These are phyloP conservation scores for Tromatobia lineatoria DNA, from an alignment of 2,888 invertebrate species.

Conservation along the genomic window DNA sequence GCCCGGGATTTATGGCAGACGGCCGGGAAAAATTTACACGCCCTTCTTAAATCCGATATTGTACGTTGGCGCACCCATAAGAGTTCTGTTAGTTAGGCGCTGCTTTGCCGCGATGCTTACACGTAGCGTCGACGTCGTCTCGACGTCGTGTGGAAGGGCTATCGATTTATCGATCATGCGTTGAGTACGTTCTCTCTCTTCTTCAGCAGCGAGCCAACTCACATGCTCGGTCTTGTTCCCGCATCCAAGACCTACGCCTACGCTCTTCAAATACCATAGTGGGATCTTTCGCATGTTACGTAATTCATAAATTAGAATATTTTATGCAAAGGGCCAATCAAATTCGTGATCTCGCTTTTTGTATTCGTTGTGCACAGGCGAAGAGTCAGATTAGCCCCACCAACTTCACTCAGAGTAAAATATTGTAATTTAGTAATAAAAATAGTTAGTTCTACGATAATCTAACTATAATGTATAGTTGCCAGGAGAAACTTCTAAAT, in stretches of 20 bases:
- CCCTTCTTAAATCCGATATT: slow-evolving; percentile 48
- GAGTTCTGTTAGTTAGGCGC: neutral
- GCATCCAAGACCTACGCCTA: neutral
- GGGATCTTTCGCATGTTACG: too few species aligned
- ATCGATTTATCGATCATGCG: slow-evolving; percentile 55
- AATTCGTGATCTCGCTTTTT: too few species aligned
- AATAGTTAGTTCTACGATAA: too few species aligned
- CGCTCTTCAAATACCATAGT: too few species aligned
- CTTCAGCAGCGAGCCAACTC: neutral
- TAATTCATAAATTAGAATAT: too few species aligned
- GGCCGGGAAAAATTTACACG: slow-evolving; percentile 57
- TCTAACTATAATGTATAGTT: too few species aligned
- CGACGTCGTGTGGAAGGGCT: slow-evolving; percentile 20
- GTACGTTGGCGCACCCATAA: slow-evolving; percentile 58
- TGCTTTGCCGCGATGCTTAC: slow-evolving; percentile 3
- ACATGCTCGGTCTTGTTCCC: neutral
- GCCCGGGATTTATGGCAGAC: slow-evolving; percentile 65
- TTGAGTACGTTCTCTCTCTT: slow-evolving; percentile 1
- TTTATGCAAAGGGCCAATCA: too few species aligned
- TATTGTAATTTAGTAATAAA: too few species aligned
- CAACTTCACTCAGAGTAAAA: too few species aligned
- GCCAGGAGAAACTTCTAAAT: too few species aligned
- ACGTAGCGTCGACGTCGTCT: slow-evolving; percentile 3
- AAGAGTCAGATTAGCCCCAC: too few species aligned
- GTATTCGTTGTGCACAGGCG: too few species aligned